These are phyloP conservation scores for Dysdera silvatica DNA, from an alignment of 1,140 invertebrate species.

Conservation along the genomic window DNA sequence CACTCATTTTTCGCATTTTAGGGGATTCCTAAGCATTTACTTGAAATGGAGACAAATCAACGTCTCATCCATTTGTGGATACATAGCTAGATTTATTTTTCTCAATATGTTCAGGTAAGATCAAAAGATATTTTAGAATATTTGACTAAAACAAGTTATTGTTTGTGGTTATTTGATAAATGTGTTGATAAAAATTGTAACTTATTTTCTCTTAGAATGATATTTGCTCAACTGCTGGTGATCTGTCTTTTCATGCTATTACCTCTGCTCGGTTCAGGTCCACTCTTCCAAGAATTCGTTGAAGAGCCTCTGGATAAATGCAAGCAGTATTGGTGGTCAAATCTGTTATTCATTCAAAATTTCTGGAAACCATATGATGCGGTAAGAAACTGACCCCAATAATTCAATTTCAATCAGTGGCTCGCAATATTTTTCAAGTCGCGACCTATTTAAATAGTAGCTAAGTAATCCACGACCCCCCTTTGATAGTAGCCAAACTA, in stretches of 20 bases:
- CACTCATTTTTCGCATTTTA: slow-evolving; percentile 4
- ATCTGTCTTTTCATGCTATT: slow-evolving; percentile 23
- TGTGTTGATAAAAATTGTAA: not conserved
- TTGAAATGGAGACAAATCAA: slow-evolving; percentile 16
- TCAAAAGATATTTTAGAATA: not conserved
- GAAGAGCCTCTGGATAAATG: slow-evolving; percentile 26
- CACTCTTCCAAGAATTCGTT: slow-evolving; percentile 29
- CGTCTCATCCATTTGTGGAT: not conserved
- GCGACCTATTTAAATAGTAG: too few species aligned
- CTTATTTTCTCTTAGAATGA: slow-evolving; percentile 10
- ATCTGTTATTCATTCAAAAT: slow-evolving; percentile 32
- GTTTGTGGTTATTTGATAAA: not conserved
- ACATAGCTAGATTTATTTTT: slow-evolving; percentile 14
- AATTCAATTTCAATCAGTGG: too few species aligned
- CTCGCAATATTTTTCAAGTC: too few species aligned
- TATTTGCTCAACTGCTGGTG: slow-evolving; percentile 13
- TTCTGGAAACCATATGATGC: slow-evolving; percentile 21
- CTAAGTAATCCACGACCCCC: too few species aligned
- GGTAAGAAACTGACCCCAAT: too few species aligned
- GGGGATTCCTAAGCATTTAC: slow-evolving; percentile 16
- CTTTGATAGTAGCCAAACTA: too few species aligned
- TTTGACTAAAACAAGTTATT: not conserved
- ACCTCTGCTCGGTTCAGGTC: slow-evolving; percentile 28
- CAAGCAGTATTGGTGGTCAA: slow-evolving; percentile 29
- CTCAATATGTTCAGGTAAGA: slow-evolving; percentile 5